phyloP scores from a whole-genome alignment of 2,797 vertebrate species.

The Falco berigora region DNA sequence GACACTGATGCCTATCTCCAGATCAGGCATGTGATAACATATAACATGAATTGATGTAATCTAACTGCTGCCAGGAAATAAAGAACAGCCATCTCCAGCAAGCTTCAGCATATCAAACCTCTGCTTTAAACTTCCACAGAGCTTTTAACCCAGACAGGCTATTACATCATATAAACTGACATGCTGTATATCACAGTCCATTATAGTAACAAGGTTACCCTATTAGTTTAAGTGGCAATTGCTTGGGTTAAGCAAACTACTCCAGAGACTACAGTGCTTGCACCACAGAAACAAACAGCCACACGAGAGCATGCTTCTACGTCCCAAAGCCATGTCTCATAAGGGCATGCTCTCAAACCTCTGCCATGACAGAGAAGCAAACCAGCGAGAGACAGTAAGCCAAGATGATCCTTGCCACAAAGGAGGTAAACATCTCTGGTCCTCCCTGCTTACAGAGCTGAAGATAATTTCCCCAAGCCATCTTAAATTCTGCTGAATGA shows the following conservation, averaged over 20 bases:
- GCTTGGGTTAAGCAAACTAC: not conserved
- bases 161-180: slow-evolving; percentile 5
- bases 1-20: not conserved
- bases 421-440: not conserved
- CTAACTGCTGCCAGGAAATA: not conserved
- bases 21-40: not conserved
- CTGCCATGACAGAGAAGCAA: not conserved
- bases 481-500: not conserved
- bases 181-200: not conserved
- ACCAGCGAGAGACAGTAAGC: not conserved
- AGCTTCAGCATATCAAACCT: not conserved
- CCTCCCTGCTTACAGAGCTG: not conserved
- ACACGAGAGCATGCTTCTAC: not conserved
- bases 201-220: not conserved
- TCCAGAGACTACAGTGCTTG: not conserved
- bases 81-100: not conserved
- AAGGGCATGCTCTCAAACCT: not conserved
- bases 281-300: not conserved
- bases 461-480: not conserved
- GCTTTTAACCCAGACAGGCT: slow-evolving; percentile 8
- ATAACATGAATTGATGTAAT: not conserved
- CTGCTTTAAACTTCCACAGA: not conserved
- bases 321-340: not conserved
- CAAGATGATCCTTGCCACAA: not conserved
- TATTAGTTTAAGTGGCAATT: not conserved